These are phyloP conservation scores for Pseudeuparius sepicola DNA, from an alignment of 2,888 invertebrate genomes.

Conservation along the genomic window DNA sequence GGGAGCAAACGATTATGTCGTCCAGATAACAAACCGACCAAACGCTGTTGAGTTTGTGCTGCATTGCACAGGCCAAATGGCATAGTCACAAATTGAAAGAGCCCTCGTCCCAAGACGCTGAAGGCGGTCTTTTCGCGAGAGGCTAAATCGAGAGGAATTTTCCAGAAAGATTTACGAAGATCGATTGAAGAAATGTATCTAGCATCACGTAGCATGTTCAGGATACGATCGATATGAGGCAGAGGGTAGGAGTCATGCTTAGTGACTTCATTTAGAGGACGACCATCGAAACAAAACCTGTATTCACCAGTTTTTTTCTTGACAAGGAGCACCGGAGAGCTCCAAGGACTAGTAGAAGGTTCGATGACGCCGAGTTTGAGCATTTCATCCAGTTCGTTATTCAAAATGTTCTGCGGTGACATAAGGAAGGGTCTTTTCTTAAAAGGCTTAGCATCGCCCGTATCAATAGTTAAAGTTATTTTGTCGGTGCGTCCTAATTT, in stretches of 20 bases:
- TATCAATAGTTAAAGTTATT: constrained; percentile 18
- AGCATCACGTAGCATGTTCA: constrained; percentile 15
- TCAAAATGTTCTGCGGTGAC: constrained; percentile 14
- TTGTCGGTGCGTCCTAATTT: constrained; percentile 18
- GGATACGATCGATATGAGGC: constrained; percentile 12
- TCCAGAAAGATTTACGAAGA: constrained; percentile 25
- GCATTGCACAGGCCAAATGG: too few species aligned
- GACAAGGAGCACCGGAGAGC: constrained; percentile 24
- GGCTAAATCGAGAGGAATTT: constrained; percentile 19
- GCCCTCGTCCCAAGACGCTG: constrained; percentile 21
- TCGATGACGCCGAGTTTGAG: constrained; percentile 22
- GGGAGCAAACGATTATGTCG: constrained; percentile 27
- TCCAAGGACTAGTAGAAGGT: constrained; percentile 24
- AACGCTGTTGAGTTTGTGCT: constrained; percentile 21
- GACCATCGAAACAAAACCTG: constrained; percentile 9
- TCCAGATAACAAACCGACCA: constrained; percentile 25
- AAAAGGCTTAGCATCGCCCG: too few species aligned
- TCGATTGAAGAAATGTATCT: constrained; percentile 13
- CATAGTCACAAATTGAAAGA: too few species aligned
- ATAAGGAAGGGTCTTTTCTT: constrained; percentile 13
- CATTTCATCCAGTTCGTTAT: constrained; percentile 24
- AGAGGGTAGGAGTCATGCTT: too few species aligned
- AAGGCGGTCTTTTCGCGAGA: constrained; percentile 27
- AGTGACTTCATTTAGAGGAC: constrained; percentile 16
- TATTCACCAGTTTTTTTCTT: constrained; percentile 20